These are phyloP conservation scores for Drosophila anomelani DNA, from an alignment of 2,888 invertebrate genomes.

Conservation along the genomic window DNA sequence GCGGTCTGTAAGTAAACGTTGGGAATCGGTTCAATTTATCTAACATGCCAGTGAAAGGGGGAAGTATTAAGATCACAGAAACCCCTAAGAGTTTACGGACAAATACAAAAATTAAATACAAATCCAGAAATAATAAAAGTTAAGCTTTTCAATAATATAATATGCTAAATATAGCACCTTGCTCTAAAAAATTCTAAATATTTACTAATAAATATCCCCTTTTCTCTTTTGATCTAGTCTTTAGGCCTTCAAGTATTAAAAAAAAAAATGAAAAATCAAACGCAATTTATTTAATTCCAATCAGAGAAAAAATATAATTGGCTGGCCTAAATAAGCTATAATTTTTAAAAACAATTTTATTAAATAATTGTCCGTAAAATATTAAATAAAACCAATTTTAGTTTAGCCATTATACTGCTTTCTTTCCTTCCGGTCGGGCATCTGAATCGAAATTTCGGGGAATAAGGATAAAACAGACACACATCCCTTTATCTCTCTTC, in stretches of 20 bases:
- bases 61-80: slow-evolving; percentile 27
- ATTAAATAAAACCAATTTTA: not conserved
- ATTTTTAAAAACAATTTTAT: too few species aligned
- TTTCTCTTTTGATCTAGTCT: not conserved
- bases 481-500: slow-evolving; percentile 18
- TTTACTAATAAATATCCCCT: too few species aligned
- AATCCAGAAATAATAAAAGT: not conserved
- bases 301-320: too few species aligned
- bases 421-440: not conserved
- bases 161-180: too few species aligned
- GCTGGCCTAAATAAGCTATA: not conserved
- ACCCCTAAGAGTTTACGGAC: not conserved
- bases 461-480: not conserved
- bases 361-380: not conserved
- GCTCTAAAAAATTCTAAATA: too few species aligned
- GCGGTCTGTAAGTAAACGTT: slow-evolving; percentile 70
- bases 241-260: not conserved
- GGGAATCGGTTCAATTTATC: slow-evolving; percentile 40
- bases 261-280: not conserved
- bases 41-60: slow-evolving; percentile 24
- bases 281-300: not conserved
- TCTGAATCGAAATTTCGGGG: not conserved
- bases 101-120: not conserved
- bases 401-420: not conserved
- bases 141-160: too few species aligned